Base-by-base conservation (phyloP, 2,888 invertebrate genomes). In the Drosophila flavopinicola region DNA sequence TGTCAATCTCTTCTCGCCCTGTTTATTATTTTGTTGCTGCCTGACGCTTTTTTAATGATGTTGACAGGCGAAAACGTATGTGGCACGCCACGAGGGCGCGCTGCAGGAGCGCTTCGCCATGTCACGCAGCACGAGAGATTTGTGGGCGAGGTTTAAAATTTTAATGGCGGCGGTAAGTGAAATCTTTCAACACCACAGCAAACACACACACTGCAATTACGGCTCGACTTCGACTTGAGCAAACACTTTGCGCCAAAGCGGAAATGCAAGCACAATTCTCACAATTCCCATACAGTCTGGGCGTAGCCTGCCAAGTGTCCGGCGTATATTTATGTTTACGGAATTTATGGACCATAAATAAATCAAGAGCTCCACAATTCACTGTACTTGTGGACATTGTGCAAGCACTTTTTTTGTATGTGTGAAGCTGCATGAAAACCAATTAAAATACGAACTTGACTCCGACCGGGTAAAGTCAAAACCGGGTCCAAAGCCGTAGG, bases 81-180 rank as follows among this genome's bases (percentile, higher is more conserved):
- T 98, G 41, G 95, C 96, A 79, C 94, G 95, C 41, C 97, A 98
- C 89, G 97, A 98, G 90, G 98, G 98, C 0, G 96, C 95, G 80
- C 92, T 98, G 48, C 97, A 97, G 88, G 96, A 97, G 88, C 92
- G 97, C 65, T 93, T 97, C 66, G 97, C 97, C n/a, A 96, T 97
- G 91, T 96, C 96, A 65, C 95, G 95, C 90, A 96, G 95, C 79
- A 96, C 97, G 2, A 93, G 94, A 85, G 97, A 98, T 90, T 95
- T 96, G 79, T 93, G 97, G 83, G 96, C 97, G 5, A 93, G 96
- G 83, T 95, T 96, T 91, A 96, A 96, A 88, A 95, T 97, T 82
- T 92, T 96, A 66, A 91, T 96, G 69, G 93, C 95, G 66, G 94
- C 96, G 91, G 97, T 97, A 92, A 93, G 93, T 91, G 76, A 82